Evolutionary conservation across 2,888 invertebrate genomes (phyloP).

Genomic region (Leucozona laternaria): DNA sequence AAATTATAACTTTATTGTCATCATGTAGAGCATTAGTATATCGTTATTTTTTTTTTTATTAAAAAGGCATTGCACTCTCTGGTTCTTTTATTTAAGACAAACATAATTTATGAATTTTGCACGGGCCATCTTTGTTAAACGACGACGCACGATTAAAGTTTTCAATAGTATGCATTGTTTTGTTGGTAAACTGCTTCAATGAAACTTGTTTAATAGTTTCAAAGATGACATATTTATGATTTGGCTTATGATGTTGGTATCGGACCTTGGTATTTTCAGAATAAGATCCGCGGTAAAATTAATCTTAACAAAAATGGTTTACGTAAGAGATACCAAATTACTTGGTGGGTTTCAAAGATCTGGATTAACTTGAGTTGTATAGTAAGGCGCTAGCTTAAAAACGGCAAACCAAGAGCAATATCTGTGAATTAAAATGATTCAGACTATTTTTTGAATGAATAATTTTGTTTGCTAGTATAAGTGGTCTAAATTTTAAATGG

Average conservation of each 20-base stretch:
- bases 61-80: constrained; percentile 1
- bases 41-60: background rate
- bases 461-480: too few species aligned
- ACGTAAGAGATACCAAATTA: background rate
- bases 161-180: constrained; percentile 25
- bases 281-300: background rate
- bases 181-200: background rate
- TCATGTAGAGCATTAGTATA: constrained; percentile 16
- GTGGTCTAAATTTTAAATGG: too few species aligned
- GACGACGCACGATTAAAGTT: constrained; percentile 5
- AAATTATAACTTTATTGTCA: background rate
- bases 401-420: too few species aligned
- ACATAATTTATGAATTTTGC: background rate
- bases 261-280: constrained; percentile 1
- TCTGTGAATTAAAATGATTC: too few species aligned
- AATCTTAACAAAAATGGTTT: background rate
- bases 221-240: constrained; percentile 2
- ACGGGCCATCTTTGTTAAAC: background rate
- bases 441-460: too few species aligned
- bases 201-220: background rate
- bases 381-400: too few species aligned
- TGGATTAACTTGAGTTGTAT: too few species aligned
- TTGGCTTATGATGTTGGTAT: background rate
- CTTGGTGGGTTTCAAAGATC: too few species aligned
- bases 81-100: background rate